Percentiles rank a stretch among this genome's conserved stretches.
phyloP scores from a whole-genome alignment of 2,888 invertebrate genomes.

The Pseudococcus viburni region DNA sequence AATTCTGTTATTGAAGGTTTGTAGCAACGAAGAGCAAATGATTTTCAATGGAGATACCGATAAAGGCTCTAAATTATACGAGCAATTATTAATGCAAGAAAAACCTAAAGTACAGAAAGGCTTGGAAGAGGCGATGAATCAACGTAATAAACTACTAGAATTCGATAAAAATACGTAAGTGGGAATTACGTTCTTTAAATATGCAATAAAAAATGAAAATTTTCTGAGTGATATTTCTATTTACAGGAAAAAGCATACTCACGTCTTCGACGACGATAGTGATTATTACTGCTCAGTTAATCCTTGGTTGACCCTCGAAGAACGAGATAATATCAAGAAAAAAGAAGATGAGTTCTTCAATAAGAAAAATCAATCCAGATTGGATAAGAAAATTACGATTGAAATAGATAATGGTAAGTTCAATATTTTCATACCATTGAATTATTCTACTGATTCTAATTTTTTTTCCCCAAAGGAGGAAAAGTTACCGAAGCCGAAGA shows the following conservation, averaged over 20 bases:
- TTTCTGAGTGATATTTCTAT: constrained; percentile 67
- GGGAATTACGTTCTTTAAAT: neutral
- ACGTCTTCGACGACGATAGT: constrained; percentile 92
- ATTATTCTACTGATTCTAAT: neutral
- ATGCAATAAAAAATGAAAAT: neutral
- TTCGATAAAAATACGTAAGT: constrained; percentile 84
- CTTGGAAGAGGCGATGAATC: constrained; percentile 81
- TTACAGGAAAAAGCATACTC: constrained; percentile 79
- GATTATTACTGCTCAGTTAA: constrained; percentile 91
- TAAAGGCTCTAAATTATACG: constrained; percentile 67
- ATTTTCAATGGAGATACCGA: constrained; percentile 67
- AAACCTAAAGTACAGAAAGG: constrained; percentile 14
- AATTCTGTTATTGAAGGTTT: constrained; percentile 66
- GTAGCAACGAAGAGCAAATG: constrained; percentile 68
- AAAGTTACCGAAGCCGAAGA: constrained; percentile 46
- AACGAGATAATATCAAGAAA: constrained; percentile 78
- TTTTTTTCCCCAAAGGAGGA: constrained; percentile 57
- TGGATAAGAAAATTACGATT: constrained; percentile 80
- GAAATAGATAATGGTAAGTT: constrained; percentile 79
- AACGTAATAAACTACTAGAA: constrained; percentile 86
- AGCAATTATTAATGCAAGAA: constrained; percentile 72
- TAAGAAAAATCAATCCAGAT: constrained; percentile 79
- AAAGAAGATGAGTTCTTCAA: constrained; percentile 76
- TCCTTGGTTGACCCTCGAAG: constrained; percentile 84
- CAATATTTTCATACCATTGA: neutral